Evolutionary conservation across 2,797 vertebrate species (phyloP).

Genomic region (Dermochelys coriacea): DNA sequence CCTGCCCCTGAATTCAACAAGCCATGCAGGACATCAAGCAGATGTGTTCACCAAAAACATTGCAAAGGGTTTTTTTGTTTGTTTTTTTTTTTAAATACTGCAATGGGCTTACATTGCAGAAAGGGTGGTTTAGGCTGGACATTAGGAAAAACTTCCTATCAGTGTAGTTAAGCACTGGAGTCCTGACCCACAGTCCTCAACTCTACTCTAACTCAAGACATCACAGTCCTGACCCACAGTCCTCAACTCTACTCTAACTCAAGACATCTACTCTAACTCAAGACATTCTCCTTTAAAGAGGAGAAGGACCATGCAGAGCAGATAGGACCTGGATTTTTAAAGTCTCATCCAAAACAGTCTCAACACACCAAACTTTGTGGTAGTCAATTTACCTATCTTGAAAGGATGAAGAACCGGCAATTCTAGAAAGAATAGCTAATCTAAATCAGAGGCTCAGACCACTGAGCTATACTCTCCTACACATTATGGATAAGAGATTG

Average conservation of each 20-base stretch:
- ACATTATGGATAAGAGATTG: not conserved
- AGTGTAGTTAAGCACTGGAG: too few species aligned
- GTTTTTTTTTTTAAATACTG: not conserved
- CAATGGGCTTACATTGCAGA: too few species aligned
- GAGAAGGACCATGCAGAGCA: not conserved
- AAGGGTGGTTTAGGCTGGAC: too few species aligned
- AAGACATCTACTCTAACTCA: too few species aligned
- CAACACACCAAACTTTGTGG: not conserved
- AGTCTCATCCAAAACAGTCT: not conserved
- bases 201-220: too few species aligned
- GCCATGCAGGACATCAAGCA: constrained; percentile 68
- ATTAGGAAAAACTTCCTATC: too few species aligned
- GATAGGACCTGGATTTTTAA: not conserved
- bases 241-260: too few species aligned
- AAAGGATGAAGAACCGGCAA: not conserved
- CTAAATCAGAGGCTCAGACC: not conserved
- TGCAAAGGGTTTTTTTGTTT: constrained; percentile 70
- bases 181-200: too few species aligned
- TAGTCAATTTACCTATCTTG: not conserved
- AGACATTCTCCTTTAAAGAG: not conserved
- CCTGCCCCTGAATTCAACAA: constrained; percentile 50
- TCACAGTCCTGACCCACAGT: too few species aligned
- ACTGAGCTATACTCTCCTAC: not conserved
- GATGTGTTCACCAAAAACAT: constrained; percentile 60
- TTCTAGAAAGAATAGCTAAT: not conserved